Evolutionary conservation across 2,113 vertebrate species (phyloP).

Genomic region (Platycercus adscitus): DNA sequence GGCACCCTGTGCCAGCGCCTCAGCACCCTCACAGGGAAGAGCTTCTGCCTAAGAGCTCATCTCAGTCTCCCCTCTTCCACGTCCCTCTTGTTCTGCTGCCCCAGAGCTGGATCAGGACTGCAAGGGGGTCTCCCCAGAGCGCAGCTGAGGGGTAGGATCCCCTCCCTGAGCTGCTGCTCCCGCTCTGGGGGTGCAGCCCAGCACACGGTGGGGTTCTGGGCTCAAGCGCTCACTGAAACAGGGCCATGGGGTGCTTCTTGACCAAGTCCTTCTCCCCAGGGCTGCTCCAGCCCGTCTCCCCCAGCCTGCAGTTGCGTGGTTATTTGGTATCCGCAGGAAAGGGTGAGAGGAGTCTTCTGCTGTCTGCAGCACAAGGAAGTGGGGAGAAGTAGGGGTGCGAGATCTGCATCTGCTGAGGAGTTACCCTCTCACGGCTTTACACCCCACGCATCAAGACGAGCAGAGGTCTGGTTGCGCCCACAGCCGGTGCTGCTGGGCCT

Average conservation of each 20-base stretch:
- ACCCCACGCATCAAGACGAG: rapidly evolving
- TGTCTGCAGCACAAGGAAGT: rapidly evolving
- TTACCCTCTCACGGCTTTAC: not conserved
- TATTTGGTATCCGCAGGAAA: not conserved
- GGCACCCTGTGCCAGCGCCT: not conserved
- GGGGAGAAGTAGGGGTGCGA: rapidly evolving
- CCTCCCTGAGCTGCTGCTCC: not conserved
- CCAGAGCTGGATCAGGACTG: not conserved
- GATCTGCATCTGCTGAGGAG: not conserved
- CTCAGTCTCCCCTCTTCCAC: not conserved
- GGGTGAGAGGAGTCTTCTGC: not conserved
- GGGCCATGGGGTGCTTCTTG: not conserved
- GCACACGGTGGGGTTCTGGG: not conserved
- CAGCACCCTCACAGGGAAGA: not conserved
- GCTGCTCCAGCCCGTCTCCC: not conserved
- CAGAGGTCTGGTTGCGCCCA: not conserved
- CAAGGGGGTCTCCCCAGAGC: too few relatives aligned
- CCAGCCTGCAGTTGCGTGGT: not conserved
- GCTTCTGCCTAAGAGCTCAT: not conserved
- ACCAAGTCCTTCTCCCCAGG: not conserved
- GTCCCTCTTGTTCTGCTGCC: not conserved
- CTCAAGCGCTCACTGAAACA: not conserved
- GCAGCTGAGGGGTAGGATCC: not conserved
- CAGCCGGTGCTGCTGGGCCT: not conserved
- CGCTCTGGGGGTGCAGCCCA: not conserved